Percentiles rank a stretch among this genome's conserved stretches.
Evolutionary conservation across 1,140 invertebrate species (phyloP).

Genomic region (Periplaneta americana): DNA sequence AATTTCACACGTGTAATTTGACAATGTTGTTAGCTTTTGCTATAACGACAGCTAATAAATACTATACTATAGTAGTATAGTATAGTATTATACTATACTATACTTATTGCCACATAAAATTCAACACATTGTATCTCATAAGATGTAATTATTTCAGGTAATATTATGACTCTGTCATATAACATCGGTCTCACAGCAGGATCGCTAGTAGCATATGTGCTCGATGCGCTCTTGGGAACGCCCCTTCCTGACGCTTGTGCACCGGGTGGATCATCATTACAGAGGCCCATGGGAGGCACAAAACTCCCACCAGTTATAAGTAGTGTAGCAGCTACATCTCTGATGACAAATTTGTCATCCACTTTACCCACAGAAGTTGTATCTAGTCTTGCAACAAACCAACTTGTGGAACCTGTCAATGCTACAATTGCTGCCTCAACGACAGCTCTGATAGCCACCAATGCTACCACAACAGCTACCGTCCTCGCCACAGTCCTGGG

Average conservation of each 20-base stretch:
- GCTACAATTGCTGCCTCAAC: conserved; percentile 2
- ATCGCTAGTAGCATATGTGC: conserved; percentile 73
- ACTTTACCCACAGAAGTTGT: not conserved
- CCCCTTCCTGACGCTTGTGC: conserved; percentile 31
- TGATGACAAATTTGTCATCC: not conserved
- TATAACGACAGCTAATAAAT: no score
- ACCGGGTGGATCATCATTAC: not conserved
- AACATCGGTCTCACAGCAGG: conserved; percentile 78
- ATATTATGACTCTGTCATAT: conserved; percentile 90
- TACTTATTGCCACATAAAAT: no score
- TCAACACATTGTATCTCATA: no score
- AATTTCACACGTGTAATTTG: no score
- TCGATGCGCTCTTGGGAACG: conserved; percentile 66
- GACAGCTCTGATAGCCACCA: not conserved
- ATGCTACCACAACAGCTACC: not conserved
- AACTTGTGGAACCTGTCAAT: not conserved
- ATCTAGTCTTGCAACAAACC: not conserved
- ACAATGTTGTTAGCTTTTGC: no score
- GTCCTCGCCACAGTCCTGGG: not conserved
- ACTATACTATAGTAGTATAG: no score
- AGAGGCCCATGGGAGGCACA: not conserved
- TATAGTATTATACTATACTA: not conserved
- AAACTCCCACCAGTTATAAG: not conserved
- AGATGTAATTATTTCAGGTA: conserved; percentile 53
- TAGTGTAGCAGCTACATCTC: not conserved